phyloP scores from a whole-genome alignment of 2,888 invertebrate species.

The Augiades crinisus region DNA sequence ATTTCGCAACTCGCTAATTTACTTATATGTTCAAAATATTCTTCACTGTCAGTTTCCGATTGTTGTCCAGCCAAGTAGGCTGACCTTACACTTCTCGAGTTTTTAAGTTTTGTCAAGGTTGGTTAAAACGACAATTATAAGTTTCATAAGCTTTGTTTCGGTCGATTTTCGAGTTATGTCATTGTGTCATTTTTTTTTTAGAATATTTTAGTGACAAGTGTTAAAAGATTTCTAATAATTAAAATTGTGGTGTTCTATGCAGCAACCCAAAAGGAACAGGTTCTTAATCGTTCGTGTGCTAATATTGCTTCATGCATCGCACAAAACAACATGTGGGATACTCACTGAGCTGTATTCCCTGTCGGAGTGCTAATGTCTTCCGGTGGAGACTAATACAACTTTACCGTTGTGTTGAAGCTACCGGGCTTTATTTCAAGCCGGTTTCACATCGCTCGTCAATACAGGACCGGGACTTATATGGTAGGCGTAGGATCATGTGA shows the following conservation, averaged over 20 bases:
- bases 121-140: conserved; percentile 7
- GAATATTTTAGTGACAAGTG: too few relatives aligned
- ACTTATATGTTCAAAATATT: conserved; percentile 44
- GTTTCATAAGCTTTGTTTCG: neutral
- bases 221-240: too few relatives aligned
- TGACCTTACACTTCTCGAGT: conserved; percentile 2
- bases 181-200: neutral
- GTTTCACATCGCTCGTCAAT: conserved; percentile 13
- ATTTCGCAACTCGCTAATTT: conserved; percentile 48
- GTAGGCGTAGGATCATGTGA: neutral
- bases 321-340: neutral
- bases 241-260: too few relatives aligned
- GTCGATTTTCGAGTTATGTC: neutral
- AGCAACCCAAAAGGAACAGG: too few relatives aligned
- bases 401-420: conserved; percentile 46
- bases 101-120: conserved; percentile 12
- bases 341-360: neutral
- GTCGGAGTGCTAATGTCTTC: conserved; percentile 44
- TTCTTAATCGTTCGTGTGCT: too few relatives aligned
- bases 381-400: conserved; percentile 55
- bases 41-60: conserved; percentile 44
- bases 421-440: conserved; percentile 20
- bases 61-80: conserved; percentile 27
- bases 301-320: too few relatives aligned
- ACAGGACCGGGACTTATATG: conserved; percentile 6